Evolutionary conservation across 2,113 vertebrate genomes (phyloP).

Genomic region (Dinomys branickii): DNA sequence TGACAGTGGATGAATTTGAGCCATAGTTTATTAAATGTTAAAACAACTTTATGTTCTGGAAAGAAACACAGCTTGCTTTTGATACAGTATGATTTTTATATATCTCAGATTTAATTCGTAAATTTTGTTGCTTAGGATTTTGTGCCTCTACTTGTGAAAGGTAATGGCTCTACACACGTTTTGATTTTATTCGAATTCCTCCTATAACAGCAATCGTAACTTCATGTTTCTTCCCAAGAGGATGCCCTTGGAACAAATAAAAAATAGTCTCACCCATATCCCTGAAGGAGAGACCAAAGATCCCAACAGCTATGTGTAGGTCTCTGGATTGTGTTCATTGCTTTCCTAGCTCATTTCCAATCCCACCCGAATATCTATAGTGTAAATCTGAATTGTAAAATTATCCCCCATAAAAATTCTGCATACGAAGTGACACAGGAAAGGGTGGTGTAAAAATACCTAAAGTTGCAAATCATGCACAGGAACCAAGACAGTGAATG

Average conservation of each 20-base stretch:
- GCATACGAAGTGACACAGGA: background rate
- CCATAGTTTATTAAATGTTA: background rate
- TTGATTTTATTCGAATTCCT: background rate
- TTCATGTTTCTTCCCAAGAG: background rate
- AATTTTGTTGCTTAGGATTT: background rate
- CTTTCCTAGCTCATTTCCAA: conserved; percentile 15
- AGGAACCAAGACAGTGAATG: background rate
- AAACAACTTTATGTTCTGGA: conserved; percentile 1
- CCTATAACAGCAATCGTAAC: background rate
- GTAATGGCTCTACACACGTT: background rate
- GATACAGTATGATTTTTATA: conserved; percentile 26
- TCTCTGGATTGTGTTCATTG: background rate
- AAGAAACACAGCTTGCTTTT: background rate
- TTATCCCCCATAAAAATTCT: background rate
- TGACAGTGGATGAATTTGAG: background rate
- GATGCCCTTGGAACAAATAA: background rate
- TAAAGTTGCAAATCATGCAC: conserved; percentile 10
- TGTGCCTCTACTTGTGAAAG: background rate
- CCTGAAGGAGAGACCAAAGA: background rate
- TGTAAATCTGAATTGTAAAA: background rate
- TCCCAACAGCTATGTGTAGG: background rate
- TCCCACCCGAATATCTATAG: background rate
- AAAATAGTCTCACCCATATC: background rate
- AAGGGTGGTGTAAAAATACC: background rate
- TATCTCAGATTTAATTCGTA: background rate